Conservation (phyloP, 2,113 vertebrate genomes). For the Gadus chalcogrammus region DNA sequence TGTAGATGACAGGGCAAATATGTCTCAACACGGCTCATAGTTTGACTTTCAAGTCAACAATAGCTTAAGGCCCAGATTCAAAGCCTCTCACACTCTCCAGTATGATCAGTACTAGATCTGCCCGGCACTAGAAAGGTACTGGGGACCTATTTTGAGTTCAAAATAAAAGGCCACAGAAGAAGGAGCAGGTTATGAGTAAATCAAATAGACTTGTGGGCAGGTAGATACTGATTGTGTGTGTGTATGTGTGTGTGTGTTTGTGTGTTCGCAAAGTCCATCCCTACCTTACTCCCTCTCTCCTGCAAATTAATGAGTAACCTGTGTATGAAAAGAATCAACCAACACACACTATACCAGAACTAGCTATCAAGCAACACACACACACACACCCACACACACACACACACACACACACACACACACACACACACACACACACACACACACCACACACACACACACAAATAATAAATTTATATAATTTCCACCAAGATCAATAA, state of each 20-base stretch:
- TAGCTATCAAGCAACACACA: not conserved
- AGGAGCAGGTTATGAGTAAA: conserved; percentile 23
- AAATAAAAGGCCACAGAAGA: conserved; percentile 56
- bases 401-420: no score
- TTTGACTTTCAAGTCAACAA: conserved; percentile 65
- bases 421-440: not conserved
- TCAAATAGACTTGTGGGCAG: conserved; percentile 6
- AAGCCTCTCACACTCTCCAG: conserved; percentile 39
- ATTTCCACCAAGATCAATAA: no score
- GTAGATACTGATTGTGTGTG: conserved; percentile 46
- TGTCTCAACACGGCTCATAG: conserved; percentile 64
- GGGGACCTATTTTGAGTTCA: conserved; percentile 30
- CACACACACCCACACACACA: no score
- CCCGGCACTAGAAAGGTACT: conserved; percentile 7
- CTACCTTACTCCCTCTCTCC: no score
- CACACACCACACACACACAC: not conserved
- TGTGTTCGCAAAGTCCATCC: conserved; percentile 23
- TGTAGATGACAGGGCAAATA: conserved; percentile 66
- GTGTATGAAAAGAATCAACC: no score
- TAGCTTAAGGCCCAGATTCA: conserved; percentile 56
- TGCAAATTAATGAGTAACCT: no score
- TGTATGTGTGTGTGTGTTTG: conserved; percentile 16
- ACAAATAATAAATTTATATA: no score
- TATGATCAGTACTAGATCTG: conserved; percentile 51
- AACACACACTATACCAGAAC: no score